Evolutionary conservation across 1,140 invertebrate species (phyloP), one percentile per base, ranked within the genome.

Genomic region (Procambarus clarkii): DNA sequence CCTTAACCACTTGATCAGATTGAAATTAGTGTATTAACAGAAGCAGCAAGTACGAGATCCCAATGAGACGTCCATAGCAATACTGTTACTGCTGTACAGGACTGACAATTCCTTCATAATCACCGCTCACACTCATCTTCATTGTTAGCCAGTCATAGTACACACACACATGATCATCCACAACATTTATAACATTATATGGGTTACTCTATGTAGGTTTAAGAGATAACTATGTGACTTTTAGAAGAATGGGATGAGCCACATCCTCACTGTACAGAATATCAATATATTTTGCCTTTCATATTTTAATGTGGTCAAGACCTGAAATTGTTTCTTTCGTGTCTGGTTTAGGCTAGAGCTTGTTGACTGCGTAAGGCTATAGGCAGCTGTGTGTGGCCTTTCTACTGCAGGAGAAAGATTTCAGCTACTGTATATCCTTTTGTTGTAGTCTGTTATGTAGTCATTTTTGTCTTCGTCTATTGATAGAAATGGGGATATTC

Each of bases 21-120:
- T 89, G 94, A 94, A 91, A 94, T 94, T 81, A 91, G 93, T 34
- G 93, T 94, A 82, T 85, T 94, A 78, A 93, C 92, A 79, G 94
- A 94, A 69, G 88, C 91, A 60, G 91, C 91, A 11, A 88, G 88
- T 34, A 93, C 85, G 50, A 92, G 88, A 91, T 80, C 92, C 58
- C 86, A 91, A 78, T 93, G 88, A 92, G 45, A 69, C 58, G 83
- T 76, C 50, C 77, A 88, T 50, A 79, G 44, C 54, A n/a, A 79
- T 44, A 76, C 80, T 69, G 13, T 54, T 21, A 64, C 76, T 79
- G 82, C 88, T 91, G 81, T 85, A 85, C 81, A 91, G 88, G 88
- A 91, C 88, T 79, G 58, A 9, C 46, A 81, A 60, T 85, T 79
- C 54, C 88, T 46, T 84, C 80, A 60, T 48, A 71, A 46, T 84